These are phyloP conservation scores for Sinonovacula constricta DNA, from an alignment of 1,140 invertebrate species.

Conservation along the genomic window DNA sequence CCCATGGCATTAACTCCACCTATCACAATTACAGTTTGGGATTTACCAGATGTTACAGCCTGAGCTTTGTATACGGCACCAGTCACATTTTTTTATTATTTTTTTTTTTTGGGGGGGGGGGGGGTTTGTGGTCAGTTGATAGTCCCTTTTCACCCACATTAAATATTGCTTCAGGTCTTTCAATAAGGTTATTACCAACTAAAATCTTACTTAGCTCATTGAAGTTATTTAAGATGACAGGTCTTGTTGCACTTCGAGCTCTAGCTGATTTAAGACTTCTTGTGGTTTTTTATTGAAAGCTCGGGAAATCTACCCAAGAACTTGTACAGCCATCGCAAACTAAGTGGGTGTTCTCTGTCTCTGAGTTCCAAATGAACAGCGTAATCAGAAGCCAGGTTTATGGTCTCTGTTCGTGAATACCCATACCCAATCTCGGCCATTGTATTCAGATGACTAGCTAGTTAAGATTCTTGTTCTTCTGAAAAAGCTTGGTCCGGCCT, in stretches of 20 bases:
- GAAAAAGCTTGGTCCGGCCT: not conserved
- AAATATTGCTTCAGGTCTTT: constrained; percentile 71
- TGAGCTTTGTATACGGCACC: constrained; percentile 51
- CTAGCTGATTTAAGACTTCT: constrained; percentile 14
- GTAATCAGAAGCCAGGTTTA: constrained; percentile 24
- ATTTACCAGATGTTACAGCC: constrained; percentile 73
- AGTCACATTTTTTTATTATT: constrained; percentile 14
- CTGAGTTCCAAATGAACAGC: not conserved
- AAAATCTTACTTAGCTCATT: not conserved
- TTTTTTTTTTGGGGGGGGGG: too few species aligned
- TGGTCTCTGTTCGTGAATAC: not conserved
- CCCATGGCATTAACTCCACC: constrained; percentile 74
- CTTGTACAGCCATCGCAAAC: constrained; percentile 6
- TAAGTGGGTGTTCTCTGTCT: constrained; percentile 3
- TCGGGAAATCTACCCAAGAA: constrained; percentile 14
- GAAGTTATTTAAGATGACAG: not conserved
- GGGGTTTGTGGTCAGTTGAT: constrained; percentile 71
- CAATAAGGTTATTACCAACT: constrained; percentile 52
- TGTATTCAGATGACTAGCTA: constrained; percentile 1
- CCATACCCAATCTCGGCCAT: constrained; percentile 15
- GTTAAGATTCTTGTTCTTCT: not conserved
- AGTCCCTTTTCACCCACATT: constrained; percentile 78
- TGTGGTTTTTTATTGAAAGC: not conserved
- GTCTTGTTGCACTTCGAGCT: not conserved
- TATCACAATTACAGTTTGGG: constrained; percentile 76